A percentile compares a stretch with the other conserved stretches of the same genome.
phyloP scores from a whole-genome alignment of 2,888 invertebrate genomes.

The Acronicta leporina region DNA sequence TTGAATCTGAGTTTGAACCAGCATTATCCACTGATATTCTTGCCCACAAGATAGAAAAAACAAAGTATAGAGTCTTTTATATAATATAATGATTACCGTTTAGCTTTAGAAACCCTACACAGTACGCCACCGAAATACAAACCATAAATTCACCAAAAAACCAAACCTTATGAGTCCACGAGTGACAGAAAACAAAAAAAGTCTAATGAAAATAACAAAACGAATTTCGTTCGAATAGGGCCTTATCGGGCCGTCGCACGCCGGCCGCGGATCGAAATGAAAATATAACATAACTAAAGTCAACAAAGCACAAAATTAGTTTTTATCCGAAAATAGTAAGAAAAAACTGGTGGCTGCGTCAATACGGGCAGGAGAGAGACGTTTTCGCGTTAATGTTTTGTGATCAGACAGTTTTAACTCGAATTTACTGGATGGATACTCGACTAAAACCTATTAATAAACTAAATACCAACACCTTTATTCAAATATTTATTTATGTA shows the following conservation, averaged over 20 bases:
- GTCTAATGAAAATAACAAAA: constrained; percentile 62
- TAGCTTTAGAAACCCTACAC: background rate
- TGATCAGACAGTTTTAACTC: constrained; percentile 1
- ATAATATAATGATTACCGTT: background rate
- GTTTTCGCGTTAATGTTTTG: constrained; percentile 15
- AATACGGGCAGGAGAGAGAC: constrained; percentile 67
- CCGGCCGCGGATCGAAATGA: constrained; percentile 72
- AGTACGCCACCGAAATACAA: constrained; percentile 9
- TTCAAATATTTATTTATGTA: too few species aligned
- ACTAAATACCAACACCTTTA: too few species aligned
- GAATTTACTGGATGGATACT: too few species aligned
- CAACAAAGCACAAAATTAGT: constrained; percentile 87
- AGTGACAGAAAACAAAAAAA: constrained; percentile 37
- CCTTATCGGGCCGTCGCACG: constrained; percentile 66
- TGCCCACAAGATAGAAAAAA: too few species aligned
- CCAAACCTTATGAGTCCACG: constrained; percentile 10
- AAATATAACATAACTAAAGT: constrained; percentile 80
- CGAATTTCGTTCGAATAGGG: constrained; percentile 55
- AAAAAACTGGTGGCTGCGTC: constrained; percentile 70
- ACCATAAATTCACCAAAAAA: constrained; percentile 5
- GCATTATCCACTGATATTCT: too few species aligned
- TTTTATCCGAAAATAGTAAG: constrained; percentile 80
- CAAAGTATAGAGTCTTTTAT: too few species aligned
- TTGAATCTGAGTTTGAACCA: too few species aligned
- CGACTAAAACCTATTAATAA: too few species aligned